Percentiles rank a stretch among this genome's conserved stretches.
Evolutionary conservation across 2,888 invertebrate species (phyloP).

Genomic region (Machimus rusticus): DNA sequence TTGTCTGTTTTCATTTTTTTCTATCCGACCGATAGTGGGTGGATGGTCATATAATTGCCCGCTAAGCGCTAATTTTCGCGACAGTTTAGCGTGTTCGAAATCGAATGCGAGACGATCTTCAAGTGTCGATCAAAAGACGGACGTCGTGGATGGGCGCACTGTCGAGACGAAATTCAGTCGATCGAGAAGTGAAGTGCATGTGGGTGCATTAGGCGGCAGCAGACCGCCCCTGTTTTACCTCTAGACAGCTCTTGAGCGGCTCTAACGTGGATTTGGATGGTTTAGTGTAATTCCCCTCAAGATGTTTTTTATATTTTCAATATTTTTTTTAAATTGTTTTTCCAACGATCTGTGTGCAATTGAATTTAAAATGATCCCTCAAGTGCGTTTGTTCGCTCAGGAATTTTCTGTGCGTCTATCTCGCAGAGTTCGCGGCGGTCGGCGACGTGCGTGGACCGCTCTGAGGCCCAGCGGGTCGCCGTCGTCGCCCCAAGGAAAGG

Average conservation of each 20-base stretch:
- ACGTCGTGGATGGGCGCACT: not conserved
- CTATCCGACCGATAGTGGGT: not conserved
- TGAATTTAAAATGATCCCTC: slow-evolving; percentile 32
- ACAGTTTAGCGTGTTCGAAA: not conserved
- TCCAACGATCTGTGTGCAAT: not conserved
- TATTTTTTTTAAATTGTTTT: not conserved
- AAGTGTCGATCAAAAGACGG: not conserved
- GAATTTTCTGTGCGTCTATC: not conserved
- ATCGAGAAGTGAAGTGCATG: slow-evolving; percentile 19
- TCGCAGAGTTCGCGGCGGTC: not conserved
- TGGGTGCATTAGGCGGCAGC: not conserved
- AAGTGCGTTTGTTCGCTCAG: slow-evolving; percentile 8
- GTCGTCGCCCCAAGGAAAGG: not conserved
- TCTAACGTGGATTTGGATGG: slow-evolving; percentile 14
- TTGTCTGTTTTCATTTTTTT: not conserved
- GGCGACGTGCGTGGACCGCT: not conserved
- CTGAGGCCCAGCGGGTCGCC: not conserved
- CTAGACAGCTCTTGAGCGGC: not conserved
- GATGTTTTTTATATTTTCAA: slow-evolving; percentile 4
- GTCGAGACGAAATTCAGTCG: not conserved
- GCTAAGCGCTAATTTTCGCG: not conserved
- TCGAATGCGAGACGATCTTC: not conserved
- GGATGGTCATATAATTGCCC: not conserved
- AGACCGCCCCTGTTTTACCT: not conserved
- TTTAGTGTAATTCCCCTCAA: slow-evolving; percentile 22